Conservation (phyloP, 2,113 vertebrate species). For the Tetrax tetrax region DNA sequence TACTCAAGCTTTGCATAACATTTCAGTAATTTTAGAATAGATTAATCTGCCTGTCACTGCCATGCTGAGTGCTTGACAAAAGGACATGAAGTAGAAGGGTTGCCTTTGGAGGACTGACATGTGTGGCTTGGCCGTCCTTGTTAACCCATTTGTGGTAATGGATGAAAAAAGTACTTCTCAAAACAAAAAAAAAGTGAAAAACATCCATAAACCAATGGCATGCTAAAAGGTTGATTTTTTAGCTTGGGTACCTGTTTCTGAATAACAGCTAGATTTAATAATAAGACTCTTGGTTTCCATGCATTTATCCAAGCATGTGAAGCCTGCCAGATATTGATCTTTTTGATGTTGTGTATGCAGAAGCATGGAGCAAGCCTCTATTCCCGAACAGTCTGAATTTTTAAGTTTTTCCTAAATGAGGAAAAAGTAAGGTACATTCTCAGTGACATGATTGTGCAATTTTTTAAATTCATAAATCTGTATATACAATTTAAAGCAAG, state of each 20-base stretch:
- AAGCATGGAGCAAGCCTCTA: not conserved
- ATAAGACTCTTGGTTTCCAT: not conserved
- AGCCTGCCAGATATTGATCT: not conserved
- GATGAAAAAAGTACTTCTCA: not conserved
- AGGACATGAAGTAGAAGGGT: not conserved
- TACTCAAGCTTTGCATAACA: not conserved
- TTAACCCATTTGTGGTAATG: not conserved
- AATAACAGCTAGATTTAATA: not conserved
- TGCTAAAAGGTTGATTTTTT: not conserved
- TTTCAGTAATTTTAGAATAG: not conserved
- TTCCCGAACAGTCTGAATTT: not conserved
- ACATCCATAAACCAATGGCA: not conserved
- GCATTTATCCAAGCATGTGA: not conserved
- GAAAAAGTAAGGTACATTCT: not conserved
- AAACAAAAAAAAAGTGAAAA: not conserved
- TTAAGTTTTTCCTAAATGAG: not conserved
- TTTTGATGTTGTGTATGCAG: not conserved
- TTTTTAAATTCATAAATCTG: not conserved
- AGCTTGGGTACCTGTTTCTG: not conserved
- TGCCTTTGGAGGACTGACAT: not conserved
- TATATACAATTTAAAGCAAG: not conserved
- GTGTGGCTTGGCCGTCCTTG: not conserved
- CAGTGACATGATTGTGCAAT: not conserved
- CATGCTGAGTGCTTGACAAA: not conserved
- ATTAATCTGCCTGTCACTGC: not conserved